Evolutionary conservation across 2,797 vertebrate species (phyloP).

Genomic region (Lepidocolaptes lacrymiger): DNA sequence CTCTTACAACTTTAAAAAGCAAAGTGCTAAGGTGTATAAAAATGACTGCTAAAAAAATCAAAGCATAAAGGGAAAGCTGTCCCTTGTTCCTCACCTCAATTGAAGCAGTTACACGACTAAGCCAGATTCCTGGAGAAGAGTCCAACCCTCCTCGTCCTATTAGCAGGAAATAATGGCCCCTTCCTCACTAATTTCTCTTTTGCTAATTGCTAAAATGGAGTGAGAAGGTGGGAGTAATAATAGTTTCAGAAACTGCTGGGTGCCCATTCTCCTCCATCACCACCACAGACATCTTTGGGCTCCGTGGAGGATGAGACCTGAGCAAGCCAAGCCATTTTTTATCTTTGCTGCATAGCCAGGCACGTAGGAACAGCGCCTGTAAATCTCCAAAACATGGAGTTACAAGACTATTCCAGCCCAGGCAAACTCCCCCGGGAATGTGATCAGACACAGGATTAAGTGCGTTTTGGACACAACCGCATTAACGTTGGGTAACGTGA

Average conservation of each 20-base stretch:
- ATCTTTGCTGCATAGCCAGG: neutral
- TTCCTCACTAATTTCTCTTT: constrained; percentile 35
- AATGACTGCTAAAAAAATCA: neutral
- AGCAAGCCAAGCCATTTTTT: neutral
- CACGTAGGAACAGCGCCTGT: neutral
- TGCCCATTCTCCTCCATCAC: neutral
- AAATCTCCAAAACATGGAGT: neutral
- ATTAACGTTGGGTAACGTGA: constrained; percentile 1
- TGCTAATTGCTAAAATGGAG: constrained; percentile 34
- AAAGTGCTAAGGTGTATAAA: neutral
- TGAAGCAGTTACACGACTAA: neutral
- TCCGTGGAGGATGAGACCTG: neutral
- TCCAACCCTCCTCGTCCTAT: constrained; percentile 14
- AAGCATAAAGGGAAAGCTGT: neutral
- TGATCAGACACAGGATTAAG: neutral
- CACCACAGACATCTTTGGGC: neutral
- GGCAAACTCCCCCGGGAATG: neutral
- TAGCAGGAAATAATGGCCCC: constrained; percentile 10
- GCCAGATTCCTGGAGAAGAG: neutral
- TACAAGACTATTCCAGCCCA: neutral
- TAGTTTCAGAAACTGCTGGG: neutral
- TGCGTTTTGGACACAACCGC: constrained; percentile 1
- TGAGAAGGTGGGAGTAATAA: constrained; percentile 6
- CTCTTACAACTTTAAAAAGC: neutral
- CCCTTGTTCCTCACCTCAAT: neutral